Conservation (phyloP, 2,888 invertebrate genomes). For the Aphidoletes aphidimyza region DNA sequence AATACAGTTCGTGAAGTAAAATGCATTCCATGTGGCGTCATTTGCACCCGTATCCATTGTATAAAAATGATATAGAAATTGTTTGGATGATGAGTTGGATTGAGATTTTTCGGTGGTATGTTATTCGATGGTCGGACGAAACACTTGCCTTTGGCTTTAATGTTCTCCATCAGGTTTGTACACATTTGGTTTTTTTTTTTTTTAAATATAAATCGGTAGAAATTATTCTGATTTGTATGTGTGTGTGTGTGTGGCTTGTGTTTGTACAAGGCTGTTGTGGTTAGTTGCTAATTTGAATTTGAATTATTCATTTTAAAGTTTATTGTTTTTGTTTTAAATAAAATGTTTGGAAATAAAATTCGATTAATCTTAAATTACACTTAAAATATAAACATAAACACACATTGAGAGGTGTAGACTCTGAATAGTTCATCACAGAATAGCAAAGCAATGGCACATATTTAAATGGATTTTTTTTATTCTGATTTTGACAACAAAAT, state of each 20-base stretch:
- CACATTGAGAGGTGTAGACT: background rate
- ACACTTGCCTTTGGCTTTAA: constrained; percentile 63
- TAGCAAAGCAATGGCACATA: background rate
- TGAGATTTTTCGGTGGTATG: constrained; percentile 29
- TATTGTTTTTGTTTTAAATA: background rate
- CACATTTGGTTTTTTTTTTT: background rate
- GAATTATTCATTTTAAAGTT: no score
- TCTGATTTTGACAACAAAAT: no score
- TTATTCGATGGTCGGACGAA: constrained; percentile 56
- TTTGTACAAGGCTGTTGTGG: constrained; percentile 31
- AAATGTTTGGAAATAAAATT: background rate
- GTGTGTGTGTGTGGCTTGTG: background rate
- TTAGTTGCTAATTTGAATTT: background rate
- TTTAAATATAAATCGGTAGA: background rate
- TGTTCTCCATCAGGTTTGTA: constrained; percentile 57
- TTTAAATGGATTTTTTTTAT: background rate
- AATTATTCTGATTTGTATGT: background rate
- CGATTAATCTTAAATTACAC: constrained; percentile 9
- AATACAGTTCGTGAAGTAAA: background rate
- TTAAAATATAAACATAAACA: background rate
- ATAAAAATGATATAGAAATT: background rate
- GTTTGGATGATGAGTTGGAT: constrained; percentile 14
- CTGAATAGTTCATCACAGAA: background rate
- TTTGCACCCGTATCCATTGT: background rate
- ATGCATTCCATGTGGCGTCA: background rate